Percentiles rank a stretch among this genome's conserved stretches.
Conservation (phyloP, 2,113 vertebrate species). For the Engystomops pustulosus region DNA sequence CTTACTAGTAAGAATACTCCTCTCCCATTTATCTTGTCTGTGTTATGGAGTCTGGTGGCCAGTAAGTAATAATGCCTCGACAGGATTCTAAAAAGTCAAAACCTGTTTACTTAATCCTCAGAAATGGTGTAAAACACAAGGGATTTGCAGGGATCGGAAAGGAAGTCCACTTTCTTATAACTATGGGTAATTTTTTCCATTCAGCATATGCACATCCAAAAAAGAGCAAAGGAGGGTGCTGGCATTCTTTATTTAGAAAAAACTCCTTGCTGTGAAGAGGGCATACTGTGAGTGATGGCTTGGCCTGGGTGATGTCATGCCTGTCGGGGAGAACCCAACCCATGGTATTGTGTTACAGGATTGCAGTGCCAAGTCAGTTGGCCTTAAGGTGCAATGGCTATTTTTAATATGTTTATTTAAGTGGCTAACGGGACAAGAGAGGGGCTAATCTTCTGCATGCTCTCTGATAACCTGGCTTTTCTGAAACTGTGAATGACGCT, state of each 20-base stretch:
- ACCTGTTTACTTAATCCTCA: neutral
- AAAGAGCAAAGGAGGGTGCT: conserved; percentile 44
- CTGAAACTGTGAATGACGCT: conserved; percentile 42
- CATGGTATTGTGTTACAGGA: conserved; percentile 44
- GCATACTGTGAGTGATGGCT: conserved; percentile 38
- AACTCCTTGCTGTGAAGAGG: conserved; percentile 39
- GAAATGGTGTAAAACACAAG: neutral
- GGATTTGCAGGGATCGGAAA: neutral
- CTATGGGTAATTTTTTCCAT: conserved; percentile 49
- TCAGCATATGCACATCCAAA: conserved; percentile 46
- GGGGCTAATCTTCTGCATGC: conserved; percentile 23
- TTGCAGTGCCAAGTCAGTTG: conserved; percentile 51
- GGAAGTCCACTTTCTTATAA: conserved; percentile 21
- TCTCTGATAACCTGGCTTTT: conserved; percentile 37
- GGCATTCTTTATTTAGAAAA: conserved; percentile 56
- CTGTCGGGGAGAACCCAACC: conserved; percentile 51
- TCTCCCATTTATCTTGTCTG: too few species aligned
- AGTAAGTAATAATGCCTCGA: too few species aligned
- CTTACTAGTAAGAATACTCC: too few species aligned
- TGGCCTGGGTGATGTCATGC: conserved; percentile 51
- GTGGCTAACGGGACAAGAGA: conserved; percentile 35
- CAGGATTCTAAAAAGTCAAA: neutral
- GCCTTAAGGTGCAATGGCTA: conserved; percentile 46
- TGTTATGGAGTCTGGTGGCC: too few species aligned
- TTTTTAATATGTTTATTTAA: conserved; percentile 58